Percentiles rank a stretch among this genome's conserved stretches.
These are phyloP conservation scores for Hylaeus anthracinus DNA, from an alignment of 1,140 invertebrate species.

Conservation along the genomic window DNA sequence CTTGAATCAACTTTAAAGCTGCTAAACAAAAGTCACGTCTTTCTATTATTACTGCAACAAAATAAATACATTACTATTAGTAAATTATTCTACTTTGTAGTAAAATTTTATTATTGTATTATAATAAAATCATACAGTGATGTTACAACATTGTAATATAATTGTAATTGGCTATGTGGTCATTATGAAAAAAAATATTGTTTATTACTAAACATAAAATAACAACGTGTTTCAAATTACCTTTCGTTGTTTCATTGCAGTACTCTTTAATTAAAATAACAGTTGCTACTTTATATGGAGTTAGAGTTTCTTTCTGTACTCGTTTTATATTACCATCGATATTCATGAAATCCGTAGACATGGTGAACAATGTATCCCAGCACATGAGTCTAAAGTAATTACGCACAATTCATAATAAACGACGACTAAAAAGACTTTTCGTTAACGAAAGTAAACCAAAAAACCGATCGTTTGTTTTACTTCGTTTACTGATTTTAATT, in stretches of 20 bases:
- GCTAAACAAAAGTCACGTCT: constrained; percentile 84
- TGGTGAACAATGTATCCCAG: constrained; percentile 40
- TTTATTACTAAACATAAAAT: constrained; percentile 17
- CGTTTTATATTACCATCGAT: constrained; percentile 73
- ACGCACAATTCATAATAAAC: not conserved
- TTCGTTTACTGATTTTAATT: too few relatives aligned
- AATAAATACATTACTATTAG: not conserved
- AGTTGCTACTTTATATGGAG: constrained; percentile 82
- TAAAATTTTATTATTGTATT: not conserved
- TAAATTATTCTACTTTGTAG: not conserved
- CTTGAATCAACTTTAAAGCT: constrained; percentile 84
- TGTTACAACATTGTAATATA: not conserved
- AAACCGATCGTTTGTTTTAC: too few relatives aligned
- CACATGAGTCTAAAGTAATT: not conserved
- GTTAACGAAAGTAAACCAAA: not conserved
- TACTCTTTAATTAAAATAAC: constrained; percentile 82
- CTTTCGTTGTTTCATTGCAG: constrained; percentile 79
- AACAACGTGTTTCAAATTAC: constrained; percentile 61
- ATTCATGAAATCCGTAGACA: constrained; percentile 76
- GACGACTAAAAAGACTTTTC: not conserved
- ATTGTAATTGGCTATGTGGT: constrained; percentile 3
- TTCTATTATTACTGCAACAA: constrained; percentile 69
- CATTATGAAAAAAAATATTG: not conserved
- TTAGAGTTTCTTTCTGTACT: constrained; percentile 79
- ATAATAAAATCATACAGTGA: not conserved